phyloP scores from a whole-genome alignment of 2,797 vertebrate genomes.

The Liasis olivaceus region DNA sequence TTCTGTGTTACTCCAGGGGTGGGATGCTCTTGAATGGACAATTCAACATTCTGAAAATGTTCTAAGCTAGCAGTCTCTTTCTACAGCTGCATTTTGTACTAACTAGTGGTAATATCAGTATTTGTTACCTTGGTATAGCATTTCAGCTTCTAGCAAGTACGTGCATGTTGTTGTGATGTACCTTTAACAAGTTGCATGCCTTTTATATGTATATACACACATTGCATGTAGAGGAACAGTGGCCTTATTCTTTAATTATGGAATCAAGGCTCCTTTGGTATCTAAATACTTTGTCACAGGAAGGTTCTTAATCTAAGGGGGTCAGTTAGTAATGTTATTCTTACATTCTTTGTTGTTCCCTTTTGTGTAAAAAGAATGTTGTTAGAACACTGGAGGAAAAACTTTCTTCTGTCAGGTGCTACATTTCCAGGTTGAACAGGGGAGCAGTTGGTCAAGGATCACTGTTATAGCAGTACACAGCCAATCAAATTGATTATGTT shows the following conservation, averaged over 20 bases:
- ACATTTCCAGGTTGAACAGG: not conserved
- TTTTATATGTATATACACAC: slow-evolving; percentile 21
- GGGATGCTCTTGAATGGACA: slow-evolving; percentile 99
- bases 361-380: not conserved
- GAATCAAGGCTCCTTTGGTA: not conserved
- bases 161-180: slow-evolving; percentile 57
- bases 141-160: slow-evolving; percentile 41
- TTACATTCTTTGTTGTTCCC: not conserved
- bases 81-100: slow-evolving; percentile 77
- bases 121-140: slow-evolving; percentile 60
- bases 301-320: not conserved
- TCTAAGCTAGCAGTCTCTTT: slow-evolving; percentile 80
- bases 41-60: slow-evolving; percentile 93
- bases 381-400: not conserved
- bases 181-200: slow-evolving; percentile 39
- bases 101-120: slow-evolving; percentile 78
- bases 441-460: not conserved
- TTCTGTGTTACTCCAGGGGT: slow-evolving; percentile 87
- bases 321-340: not conserved
- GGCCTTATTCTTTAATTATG: slow-evolving; percentile 30
- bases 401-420: not conserved
- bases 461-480: not conserved
- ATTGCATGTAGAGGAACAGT: slow-evolving; percentile 58
- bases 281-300: not conserved
- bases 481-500: not conserved